Evolutionary conservation across 2,888 invertebrate species (phyloP), one percentile per base, ranked within the genome.

Genomic region (Cancer borealis): DNA sequence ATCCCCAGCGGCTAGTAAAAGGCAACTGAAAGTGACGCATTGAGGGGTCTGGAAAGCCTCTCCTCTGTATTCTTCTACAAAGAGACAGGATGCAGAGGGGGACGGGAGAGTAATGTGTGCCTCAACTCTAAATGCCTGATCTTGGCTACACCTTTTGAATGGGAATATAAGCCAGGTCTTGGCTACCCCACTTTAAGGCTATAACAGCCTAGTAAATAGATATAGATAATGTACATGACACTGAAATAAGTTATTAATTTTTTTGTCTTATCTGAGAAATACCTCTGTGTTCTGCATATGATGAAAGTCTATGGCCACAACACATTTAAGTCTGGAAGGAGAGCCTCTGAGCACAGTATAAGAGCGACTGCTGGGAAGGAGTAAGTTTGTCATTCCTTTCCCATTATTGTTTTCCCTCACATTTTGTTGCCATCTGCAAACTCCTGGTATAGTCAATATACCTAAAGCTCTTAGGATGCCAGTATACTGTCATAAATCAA

Each of bases 301-400:
- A 60, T 60, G 60, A 60, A 60, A 60, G 60, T 60, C 60, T 60
- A 60, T 60, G 60, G 60, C 60, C 60, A 60, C 60, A 60, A 60
- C 60, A 60, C 60, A 60, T 60, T 21, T 21, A 21, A 60, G 21
- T 21, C 60, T 60, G 60, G 10, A 60, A 60, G 17, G 60, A 21
- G 60, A 21, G 21, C 21, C 60, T 17, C 60, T 21, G 21, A 60
- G 10, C 60, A 60, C 60, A 21, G 60, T 60, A 60, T 21, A 60
- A 60, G 60, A 21, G 60, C 21, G 60, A 60, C 60, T 60, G 60
- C 60, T 60, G 60, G 60, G 60, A 21, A 60, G 60, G 60, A 60
- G 60, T 21, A 60, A 60, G 60, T 60, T 60, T 21, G 21, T 60
- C 60, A 60, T 60, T 60, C 21, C 60, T 21, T 60, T 60, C 60